Conservation (phyloP, 2,888 invertebrate species). For the Tricholauxania praeusta region DNA sequence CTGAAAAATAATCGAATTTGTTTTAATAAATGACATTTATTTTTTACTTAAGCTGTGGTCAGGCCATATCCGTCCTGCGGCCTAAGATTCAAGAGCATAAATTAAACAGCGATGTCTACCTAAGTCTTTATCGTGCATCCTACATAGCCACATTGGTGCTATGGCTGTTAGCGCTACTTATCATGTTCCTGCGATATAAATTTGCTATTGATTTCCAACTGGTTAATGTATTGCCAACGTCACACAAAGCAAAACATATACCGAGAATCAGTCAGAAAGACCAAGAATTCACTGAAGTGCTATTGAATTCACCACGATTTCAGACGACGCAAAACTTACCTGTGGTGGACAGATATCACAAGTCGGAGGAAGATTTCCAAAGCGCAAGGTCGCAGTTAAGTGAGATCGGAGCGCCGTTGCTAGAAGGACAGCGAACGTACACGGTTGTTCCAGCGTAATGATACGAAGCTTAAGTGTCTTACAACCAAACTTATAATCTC, state of each 20-base stretch:
- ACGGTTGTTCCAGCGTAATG: not conserved
- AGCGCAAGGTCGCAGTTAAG: slow-evolving; percentile 62
- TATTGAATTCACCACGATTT: slow-evolving; percentile 51
- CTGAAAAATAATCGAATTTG: not conserved
- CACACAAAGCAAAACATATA: not conserved
- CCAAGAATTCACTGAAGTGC: slow-evolving; percentile 49
- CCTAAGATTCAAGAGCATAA: slow-evolving; percentile 57
- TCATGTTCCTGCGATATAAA: slow-evolving; percentile 59
- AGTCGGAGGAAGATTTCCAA: slow-evolving; percentile 62
- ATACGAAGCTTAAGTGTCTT: not conserved
- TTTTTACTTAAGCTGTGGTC: slow-evolving; percentile 53
- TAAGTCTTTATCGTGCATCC: slow-evolving; percentile 56
- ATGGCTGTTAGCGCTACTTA: slow-evolving; percentile 58
- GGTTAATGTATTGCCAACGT: slow-evolving; percentile 55
- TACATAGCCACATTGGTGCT: slow-evolving; percentile 55
- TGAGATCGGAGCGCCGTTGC: slow-evolving; percentile 56
- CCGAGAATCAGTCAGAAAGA: slow-evolving; percentile 24
- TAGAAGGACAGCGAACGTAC: slow-evolving; percentile 43
- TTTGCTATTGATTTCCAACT: slow-evolving; percentile 62
- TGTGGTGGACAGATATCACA: slow-evolving; percentile 44
- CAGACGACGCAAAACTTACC: slow-evolving; percentile 24
- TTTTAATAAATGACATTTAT: not conserved
- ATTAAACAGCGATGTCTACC: slow-evolving; percentile 55
- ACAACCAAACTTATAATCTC: slow-evolving; percentile 48
- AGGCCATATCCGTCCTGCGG: slow-evolving; percentile 59